phyloP scores from a whole-genome alignment of 2,888 invertebrate species.

The Drosophila meridiana region DNA sequence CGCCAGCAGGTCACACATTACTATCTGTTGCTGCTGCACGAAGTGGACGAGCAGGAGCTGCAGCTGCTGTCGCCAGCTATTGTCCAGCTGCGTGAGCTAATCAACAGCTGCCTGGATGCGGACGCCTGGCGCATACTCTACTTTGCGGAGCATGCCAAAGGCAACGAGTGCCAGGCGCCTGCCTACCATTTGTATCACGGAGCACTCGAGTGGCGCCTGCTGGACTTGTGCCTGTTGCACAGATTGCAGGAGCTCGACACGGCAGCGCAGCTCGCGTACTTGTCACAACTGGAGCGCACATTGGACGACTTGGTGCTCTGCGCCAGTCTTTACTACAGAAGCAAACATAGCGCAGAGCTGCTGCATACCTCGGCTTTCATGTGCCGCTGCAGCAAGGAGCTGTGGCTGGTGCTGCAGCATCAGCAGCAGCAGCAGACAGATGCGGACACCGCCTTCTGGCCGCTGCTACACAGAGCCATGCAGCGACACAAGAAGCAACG shows the following conservation, averaged over 20 bases:
- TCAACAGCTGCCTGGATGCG: constrained; percentile 70
- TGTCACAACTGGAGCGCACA: constrained; percentile 68
- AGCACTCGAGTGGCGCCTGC: constrained; percentile 83
- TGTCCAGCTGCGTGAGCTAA: constrained; percentile 64
- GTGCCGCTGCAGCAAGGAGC: constrained; percentile 87
- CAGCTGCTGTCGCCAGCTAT: constrained; percentile 45
- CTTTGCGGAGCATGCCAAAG: constrained; percentile 79
- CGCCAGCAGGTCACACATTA: constrained; percentile 80
- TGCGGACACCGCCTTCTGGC: constrained; percentile 84
- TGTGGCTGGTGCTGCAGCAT: constrained; percentile 87
- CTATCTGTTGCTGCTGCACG: constrained; percentile 72
- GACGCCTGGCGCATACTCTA: constrained; percentile 77
- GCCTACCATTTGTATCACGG: constrained; percentile 84
- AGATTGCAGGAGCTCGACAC: constrained; percentile 12
- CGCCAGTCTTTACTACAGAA: constrained; percentile 72
- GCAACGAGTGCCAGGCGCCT: constrained; percentile 82
- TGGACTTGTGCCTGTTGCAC: constrained; percentile 79
- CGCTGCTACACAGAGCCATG: constrained; percentile 83
- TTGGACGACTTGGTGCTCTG: constrained; percentile 75
- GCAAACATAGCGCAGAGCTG: constrained; percentile 85
- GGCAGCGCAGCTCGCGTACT: constrained; percentile 2
- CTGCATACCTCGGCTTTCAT: constrained; percentile 86
- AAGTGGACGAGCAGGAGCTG: constrained; percentile 49
- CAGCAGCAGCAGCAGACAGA: constrained; percentile 58
- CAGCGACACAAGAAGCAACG: constrained; percentile 71